These are phyloP conservation scores for Monochamus saltuarius DNA, from an alignment of 1,140 invertebrate genomes.

Conservation along the genomic window DNA sequence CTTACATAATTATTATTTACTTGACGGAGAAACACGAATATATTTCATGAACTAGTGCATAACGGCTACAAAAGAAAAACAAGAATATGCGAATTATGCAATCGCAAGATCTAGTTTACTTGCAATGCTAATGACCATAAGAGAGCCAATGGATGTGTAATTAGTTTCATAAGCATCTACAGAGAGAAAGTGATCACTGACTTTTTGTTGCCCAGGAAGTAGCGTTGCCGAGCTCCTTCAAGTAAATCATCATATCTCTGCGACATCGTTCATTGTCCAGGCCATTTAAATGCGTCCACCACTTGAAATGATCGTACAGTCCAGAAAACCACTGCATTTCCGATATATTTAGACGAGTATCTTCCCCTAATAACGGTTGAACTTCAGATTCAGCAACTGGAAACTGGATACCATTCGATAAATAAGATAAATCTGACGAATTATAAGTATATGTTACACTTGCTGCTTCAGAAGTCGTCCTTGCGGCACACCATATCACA, in stretches of 20 bases:
- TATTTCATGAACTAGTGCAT: not conserved
- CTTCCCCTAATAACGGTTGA: slow-evolving; percentile 21
- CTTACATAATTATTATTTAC: too few species aligned
- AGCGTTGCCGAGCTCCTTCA: slow-evolving; percentile 59
- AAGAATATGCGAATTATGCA: not conserved
- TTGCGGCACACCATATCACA: slow-evolving; percentile 17
- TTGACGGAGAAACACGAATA: too few species aligned
- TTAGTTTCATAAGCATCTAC: slow-evolving; percentile 16
- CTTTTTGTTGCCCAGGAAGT: slow-evolving; percentile 70
- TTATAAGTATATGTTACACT: slow-evolving; percentile 37
- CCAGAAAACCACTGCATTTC: slow-evolving; percentile 64
- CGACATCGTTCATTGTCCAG: slow-evolving; percentile 57
- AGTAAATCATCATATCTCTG: slow-evolving; percentile 58
- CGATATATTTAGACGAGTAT: slow-evolving; percentile 32
- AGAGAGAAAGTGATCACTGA: slow-evolving; percentile 53
- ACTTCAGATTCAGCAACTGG: slow-evolving; percentile 34
- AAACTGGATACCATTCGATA: slow-evolving; percentile 48
- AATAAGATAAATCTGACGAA: slow-evolving; percentile 46
- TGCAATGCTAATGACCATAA: not conserved
- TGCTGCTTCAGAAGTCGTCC: slow-evolving; percentile 9
- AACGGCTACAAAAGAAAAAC: not conserved
- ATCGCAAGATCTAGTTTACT: not conserved
- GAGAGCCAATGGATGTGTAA: slow-evolving; percentile 32
- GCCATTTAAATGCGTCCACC: slow-evolving; percentile 53
- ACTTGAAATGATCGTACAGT: slow-evolving; percentile 66